These are phyloP conservation scores for Lepilemur septentrionalis DNA, from an alignment of 2,797 vertebrate species.

Conservation along the genomic window DNA sequence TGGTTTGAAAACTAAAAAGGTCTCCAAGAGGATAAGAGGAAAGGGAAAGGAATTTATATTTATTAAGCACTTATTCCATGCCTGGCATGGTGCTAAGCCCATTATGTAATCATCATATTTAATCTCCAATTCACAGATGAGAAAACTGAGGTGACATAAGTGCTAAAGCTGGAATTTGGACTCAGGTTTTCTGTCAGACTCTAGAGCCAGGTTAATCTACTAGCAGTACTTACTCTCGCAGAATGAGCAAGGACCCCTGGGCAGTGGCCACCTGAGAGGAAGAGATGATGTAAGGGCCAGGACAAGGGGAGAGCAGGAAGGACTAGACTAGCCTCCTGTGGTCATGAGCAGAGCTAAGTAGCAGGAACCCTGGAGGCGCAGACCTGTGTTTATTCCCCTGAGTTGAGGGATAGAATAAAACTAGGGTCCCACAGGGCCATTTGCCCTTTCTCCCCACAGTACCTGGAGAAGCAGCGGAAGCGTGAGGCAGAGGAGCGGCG, in stretches of 20 bases:
- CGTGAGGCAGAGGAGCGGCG: slow-evolving; percentile 93
- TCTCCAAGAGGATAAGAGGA: background rate
- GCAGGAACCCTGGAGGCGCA: background rate
- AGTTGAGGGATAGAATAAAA: background rate
- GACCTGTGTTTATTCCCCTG: background rate
- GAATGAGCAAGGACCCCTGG: background rate
- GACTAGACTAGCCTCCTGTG: background rate
- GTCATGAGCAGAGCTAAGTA: background rate
- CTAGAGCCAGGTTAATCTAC: background rate
- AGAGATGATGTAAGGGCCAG: background rate
- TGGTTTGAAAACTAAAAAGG: background rate
- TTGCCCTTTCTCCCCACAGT: slow-evolving; percentile 82
- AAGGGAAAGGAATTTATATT: background rate
- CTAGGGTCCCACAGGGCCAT: background rate
- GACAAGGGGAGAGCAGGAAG: background rate
- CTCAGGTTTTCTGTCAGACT: background rate
- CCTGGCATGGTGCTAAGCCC: background rate
- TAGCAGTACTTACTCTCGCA: background rate
- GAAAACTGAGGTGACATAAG: slow-evolving; percentile 30
- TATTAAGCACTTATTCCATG: background rate
- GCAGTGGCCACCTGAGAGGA: background rate
- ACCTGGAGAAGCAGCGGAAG: slow-evolving; percentile 89
- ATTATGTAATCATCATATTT: background rate
- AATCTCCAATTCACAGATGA: background rate
- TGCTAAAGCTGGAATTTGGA: background rate